Base-by-base conservation (phyloP, 2,113 vertebrate species). In the Dicaeum eximium region DNA sequence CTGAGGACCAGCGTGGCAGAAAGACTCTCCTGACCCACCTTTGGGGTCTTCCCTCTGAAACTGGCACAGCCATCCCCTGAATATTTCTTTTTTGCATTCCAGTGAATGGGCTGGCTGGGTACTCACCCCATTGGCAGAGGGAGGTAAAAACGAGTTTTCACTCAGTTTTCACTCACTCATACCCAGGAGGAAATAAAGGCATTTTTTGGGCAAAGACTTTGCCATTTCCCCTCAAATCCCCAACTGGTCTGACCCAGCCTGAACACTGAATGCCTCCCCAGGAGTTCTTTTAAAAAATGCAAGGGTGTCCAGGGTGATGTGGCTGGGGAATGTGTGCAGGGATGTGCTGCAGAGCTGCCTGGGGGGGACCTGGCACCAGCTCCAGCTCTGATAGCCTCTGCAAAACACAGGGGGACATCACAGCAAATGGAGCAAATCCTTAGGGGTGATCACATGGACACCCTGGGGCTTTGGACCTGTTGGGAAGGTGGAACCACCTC, bases 381-480 rank as follows among this genome's bases (percentile, higher is more conserved):
- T 77, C 25, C 35, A 37, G 45, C 53, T 75, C 57, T 33, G 44
- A 31, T 44, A 62, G 31, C 2, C 2, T 54, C 57, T 57, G 48
- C 60, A 45, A 40, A 61, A 80, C 5, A 8, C 40, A 69, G 24
- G 15, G 45, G 80, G 13, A 21, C 25, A 20, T 65, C 45, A 38
- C 44, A 60, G 40, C 27, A 74, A 60, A 60, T 1, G 3, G 27
- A 3, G 6, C n/a, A 66, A 61, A 42, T 35, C 42, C 62, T 48
- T 0, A 0, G 27, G n/a, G 8, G 5, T 1, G 7, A 27, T 23
- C 1, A 5, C 1, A 3, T 15, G 48, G 38, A 58, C 20, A 23
- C 2, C 2, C 0, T 30, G 37, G 18, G 45, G 8, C 40, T 79
- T 61, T 53, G 37, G 44, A 75, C 7, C 21, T 38, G 51, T 5